Evolutionary conservation across 2,888 invertebrate species (phyloP), one percentile per base, ranked within the genome.

Genomic region (Zele albiditarsus): DNA sequence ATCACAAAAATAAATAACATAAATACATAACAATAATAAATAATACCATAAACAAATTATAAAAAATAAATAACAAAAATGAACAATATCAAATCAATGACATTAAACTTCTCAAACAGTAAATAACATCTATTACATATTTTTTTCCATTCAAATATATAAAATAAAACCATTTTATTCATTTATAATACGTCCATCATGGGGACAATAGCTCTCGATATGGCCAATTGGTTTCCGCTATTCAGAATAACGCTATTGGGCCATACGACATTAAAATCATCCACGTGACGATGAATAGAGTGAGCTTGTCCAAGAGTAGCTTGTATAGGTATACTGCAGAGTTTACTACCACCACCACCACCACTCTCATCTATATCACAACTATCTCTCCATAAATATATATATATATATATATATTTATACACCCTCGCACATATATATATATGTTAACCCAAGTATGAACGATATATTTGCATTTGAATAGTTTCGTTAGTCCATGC

Each of bases 391-490:
- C 38, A 38, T 38, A 38, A 38, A 38, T 38, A 12, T 38, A 38
- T n/a, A 46, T n/a, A 46, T n/a, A 46, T 38, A 38, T 33, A 38
- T 63, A 66, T 66, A 14, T 66, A 27, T 46, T 3, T 70, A 66
- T 70, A 42, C 23, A 6, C 69, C n/a, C n/a, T n/a, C n/a, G 20
- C 6, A 10, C 4, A 65, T 65, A 16, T 27, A 60, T 60, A 67
- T 57, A 28, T 53, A 62, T 33, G 38, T 69, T 62, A 67, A 71
- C 71, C 63, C 75, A 78, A 71, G 67, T 57, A 74, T 60, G 49
- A 65, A 66, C 76, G 73, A 68, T 69, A 69, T 78, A 83, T 84
- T 83, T 84, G 83, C 82, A 83, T 84, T 80, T 83, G 81, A 83
- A 83, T 83, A 80, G 80, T 82, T 83, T 83, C 81, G 81, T 82